phyloP scores from a whole-genome alignment of 1,140 invertebrate species.

The Trachymyrmex septentrionalis region DNA sequence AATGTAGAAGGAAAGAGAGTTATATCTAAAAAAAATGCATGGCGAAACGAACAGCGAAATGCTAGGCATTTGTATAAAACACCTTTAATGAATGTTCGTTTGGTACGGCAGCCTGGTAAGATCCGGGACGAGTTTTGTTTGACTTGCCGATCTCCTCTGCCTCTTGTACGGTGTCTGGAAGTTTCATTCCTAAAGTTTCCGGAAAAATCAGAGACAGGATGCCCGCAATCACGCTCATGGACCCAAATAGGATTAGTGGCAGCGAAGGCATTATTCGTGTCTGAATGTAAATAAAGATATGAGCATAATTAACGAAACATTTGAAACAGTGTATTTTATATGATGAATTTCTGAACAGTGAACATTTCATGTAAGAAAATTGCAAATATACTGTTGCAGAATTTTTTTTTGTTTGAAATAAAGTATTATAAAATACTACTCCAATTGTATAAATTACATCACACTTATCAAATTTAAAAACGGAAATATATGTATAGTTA shows the following conservation, averaged over 20 bases:
- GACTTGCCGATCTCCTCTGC: slow-evolving; percentile 88
- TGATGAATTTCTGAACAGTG: neutral
- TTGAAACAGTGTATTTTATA: neutral
- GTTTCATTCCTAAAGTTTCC: slow-evolving; percentile 89
- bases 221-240: slow-evolving; percentile 89
- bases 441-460: no score
- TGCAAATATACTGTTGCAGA: neutral
- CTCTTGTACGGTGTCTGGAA: slow-evolving; percentile 91
- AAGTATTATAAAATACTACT: neutral
- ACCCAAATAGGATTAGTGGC: slow-evolving; percentile 90
- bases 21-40: no score
- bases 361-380: neutral
- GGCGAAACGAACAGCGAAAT: no score
- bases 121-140: slow-evolving; percentile 27
- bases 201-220: slow-evolving; percentile 89
- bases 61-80: no score
- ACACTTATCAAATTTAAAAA: no score
- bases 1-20: no score
- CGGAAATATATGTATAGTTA: no score
- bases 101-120: neutral
- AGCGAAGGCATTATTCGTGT: slow-evolving; percentile 87
- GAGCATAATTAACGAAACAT: neutral
- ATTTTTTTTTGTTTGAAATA: neutral
- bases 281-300: slow-evolving; percentile 78
- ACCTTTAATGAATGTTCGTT: no score